These are phyloP conservation scores for Arizona elegans DNA, from an alignment of 2,113 vertebrate species.

Conservation along the genomic window DNA sequence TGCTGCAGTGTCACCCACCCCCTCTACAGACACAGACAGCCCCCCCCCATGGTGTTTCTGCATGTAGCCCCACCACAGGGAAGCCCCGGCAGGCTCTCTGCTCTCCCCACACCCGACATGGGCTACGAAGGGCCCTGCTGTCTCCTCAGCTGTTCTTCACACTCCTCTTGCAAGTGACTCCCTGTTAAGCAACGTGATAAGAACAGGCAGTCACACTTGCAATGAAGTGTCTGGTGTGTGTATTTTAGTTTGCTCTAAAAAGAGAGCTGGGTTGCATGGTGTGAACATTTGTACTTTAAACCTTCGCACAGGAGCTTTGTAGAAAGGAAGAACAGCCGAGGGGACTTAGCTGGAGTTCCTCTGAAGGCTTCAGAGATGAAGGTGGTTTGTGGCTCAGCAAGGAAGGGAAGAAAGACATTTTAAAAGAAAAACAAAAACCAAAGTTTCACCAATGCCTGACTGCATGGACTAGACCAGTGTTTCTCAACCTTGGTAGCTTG, in stretches of 20 bases:
- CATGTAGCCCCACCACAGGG: neutral
- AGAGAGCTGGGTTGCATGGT: constrained; percentile 2
- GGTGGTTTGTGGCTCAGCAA: neutral
- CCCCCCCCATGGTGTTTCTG: neutral
- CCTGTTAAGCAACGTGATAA: constrained; percentile 30
- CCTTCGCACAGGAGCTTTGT: neutral
- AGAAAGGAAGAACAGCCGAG: neutral
- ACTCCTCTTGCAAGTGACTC: neutral
- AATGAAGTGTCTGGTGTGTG: neutral
- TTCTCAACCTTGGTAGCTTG: too few relatives aligned
- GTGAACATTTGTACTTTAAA: constrained; percentile 8
- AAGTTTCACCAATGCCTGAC: neutral
- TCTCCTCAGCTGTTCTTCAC: constrained; percentile 29
- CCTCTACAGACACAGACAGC: neutral
- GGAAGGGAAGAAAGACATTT: neutral
- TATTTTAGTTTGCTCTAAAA: constrained; percentile 33
- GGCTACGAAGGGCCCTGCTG: neutral
- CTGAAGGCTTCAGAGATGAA: neutral
- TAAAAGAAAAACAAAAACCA: neutral
- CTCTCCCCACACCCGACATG: neutral
- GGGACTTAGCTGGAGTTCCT: neutral
- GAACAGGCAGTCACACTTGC: constrained; percentile 20
- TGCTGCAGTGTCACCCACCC: neutral
- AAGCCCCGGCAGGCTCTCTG: neutral
- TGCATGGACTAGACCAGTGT: neutral